Base-by-base conservation (phyloP, 2,113 vertebrate species). In the Ictalurus punctatus region DNA sequence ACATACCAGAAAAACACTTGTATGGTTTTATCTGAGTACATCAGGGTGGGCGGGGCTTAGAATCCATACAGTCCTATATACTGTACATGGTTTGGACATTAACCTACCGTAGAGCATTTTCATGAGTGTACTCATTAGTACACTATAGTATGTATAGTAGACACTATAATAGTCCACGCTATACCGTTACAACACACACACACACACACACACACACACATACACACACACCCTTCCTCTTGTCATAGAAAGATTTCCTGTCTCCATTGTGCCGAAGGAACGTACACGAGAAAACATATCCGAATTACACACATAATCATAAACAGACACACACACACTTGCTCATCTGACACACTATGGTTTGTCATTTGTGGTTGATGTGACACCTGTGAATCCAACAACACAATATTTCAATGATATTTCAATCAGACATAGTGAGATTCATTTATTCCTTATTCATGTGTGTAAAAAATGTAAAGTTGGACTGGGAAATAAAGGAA, bases 221-320 rank as follows among this genome's bases (percentile, higher is more conserved):
- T n/a, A n/a, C n/a, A n/a, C n/a, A n/a, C 67, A 86, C 90, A 67
- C 90, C 84, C 90, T 86, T 87, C 76, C 83, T 83, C 79, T 89
- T 74, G n/a, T 85, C 85, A 80, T 83, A 40, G 84, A 90, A 21
- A 89, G 82, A 87, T 73, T 87, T 91, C 88, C 90, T 91, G 88
- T 16, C n/a, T 88, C 88, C 82, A 91, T 91, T 91, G 90, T 91
- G 58, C 67, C 59, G 56, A 69, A 69, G 34, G 80, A 81, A 91
- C 13, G 1, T 59, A 16, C 37, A 52, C 69, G 7, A 84, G 54
- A 63, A 58, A 83, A 59, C 37, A 83, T 81, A 73, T 80, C 65
- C 80, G 69, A 83, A 44, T 5, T n/a, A 87, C 79, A 87, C 56
- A 89, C 25, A 88, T 69, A 78, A 79, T 83, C 48, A 23, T 78